These are phyloP conservation scores for Sebastes hopkinsi DNA, from an alignment of 2,797 vertebrate species.

Conservation along the genomic window DNA sequence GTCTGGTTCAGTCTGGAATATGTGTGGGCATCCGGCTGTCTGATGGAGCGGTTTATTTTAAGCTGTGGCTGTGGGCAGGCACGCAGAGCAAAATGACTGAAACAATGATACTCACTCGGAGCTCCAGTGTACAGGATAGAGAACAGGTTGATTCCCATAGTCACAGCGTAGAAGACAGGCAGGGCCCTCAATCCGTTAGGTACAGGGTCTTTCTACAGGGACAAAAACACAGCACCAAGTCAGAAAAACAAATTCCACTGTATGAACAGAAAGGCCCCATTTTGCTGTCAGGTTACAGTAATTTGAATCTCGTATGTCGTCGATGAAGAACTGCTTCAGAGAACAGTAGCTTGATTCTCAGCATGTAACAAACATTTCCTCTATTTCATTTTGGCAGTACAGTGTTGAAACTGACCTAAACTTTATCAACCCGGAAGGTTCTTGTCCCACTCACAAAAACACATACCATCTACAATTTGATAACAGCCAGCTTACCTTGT, in stretches of 20 bases:
- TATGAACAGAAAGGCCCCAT: background rate
- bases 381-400: background rate
- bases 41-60: slow-evolving; percentile 77
- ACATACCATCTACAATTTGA: background rate
- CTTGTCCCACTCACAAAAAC: background rate
- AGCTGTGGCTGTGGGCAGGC: slow-evolving; percentile 68
- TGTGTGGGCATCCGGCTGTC: slow-evolving; percentile 72
- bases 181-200: slow-evolving; percentile 94
- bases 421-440: background rate
- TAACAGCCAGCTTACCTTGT: slow-evolving; percentile 86
- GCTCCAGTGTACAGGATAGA: slow-evolving; percentile 96
- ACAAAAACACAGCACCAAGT: slow-evolving; percentile 16
- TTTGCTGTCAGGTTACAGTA: slow-evolving; percentile 28
- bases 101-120: slow-evolving; percentile 88
- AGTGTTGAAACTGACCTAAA: slow-evolving; percentile 1
- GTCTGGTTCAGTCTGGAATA: slow-evolving; percentile 72
- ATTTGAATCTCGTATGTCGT: background rate
- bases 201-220: slow-evolving; percentile 91
- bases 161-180: slow-evolving; percentile 94
- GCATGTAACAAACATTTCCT: slow-evolving; percentile 18
- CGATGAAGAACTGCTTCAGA: slow-evolving; percentile 6
- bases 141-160: slow-evolving; percentile 95
- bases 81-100: slow-evolving; percentile 63
- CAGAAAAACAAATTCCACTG: slow-evolving; percentile 1
- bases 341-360: background rate